Base-by-base conservation (phyloP, 1,140 invertebrate genomes). In the Drosophila arizonae region DNA sequence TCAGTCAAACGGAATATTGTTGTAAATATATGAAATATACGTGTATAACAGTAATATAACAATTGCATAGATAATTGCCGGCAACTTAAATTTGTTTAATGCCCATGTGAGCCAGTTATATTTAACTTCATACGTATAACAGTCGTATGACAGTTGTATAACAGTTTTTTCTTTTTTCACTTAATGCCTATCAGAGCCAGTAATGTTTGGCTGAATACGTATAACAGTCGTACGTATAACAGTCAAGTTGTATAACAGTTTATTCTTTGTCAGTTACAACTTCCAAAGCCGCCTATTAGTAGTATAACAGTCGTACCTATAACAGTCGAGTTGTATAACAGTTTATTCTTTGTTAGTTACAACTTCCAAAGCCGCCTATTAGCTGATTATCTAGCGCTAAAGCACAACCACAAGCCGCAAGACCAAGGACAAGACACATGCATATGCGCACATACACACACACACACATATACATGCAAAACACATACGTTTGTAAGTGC, bases 271-370 rank as follows among this genome's bases (percentile, higher is more conserved):
- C 1, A 6, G 17, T 8, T 33, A 41, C 6, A 48, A 39, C 52
- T 70, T 17, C 9, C 8, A 4, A 24, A 51, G 30, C 17, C 28
- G 43, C 24, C 56, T 30, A 43, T 65, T 58, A 57, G 43, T n/a
- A n/a, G n/a, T n/a, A n/a, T n/a, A n/a, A n/a, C n/a, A n/a, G n/a
- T n/a, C n/a, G n/a, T n/a, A n/a, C n/a, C n/a, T 52, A 60, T 68
- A 46, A 58, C 56, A 68, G 36, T 30, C 28, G 41, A 17, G 17
- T 17, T 17, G 17, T 17, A 56, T 55, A 52, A 73, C 69, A 58
- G 45, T 21, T 57, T 33, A 15, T 33, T 28, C 39, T 30, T 0
- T 50, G 39, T 36, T 0, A 6, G 17, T 8, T 33, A 41, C 6
- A 48, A 39, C 52, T 70, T 17, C 9, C 8, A 4, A 24, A 51